Evolutionary conservation across 37 sponge, comb jelly and placozoan species (phyloP).

Genomic region (Petrosia ficiformis): DNA sequence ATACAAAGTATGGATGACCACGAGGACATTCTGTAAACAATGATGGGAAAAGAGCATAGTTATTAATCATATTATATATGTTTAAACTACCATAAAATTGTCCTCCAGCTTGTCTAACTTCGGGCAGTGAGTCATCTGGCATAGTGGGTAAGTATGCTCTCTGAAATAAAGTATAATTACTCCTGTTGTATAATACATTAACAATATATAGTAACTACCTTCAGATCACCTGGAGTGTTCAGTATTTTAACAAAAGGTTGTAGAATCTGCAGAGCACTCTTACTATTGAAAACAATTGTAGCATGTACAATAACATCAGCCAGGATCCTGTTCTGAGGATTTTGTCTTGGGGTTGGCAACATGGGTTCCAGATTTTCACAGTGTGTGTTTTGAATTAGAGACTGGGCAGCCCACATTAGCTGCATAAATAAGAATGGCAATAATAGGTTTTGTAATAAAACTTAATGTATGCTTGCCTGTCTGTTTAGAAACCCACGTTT

Average conservation of each 20-base stretch:
- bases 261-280: background rate
- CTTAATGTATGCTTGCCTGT: background rate
- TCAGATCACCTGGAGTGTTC: background rate
- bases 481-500: background rate
- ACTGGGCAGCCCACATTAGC: constrained; percentile 25
- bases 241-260: background rate
- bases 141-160: constrained; percentile 77
- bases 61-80: background rate
- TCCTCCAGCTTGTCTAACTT: constrained; percentile 20
- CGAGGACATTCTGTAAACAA: constrained; percentile 47
- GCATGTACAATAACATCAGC: constrained; percentile 6
- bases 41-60: no score
- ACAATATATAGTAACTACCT: background rate
- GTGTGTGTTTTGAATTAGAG: constrained; percentile 38
- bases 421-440: background rate
- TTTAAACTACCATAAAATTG: background rate
- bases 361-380: constrained; percentile 39
- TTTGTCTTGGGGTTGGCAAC: background rate
- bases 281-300: background rate
- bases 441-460: background rate
- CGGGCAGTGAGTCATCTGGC: constrained; percentile 52
- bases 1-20: constrained; percentile 74
- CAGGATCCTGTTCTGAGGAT: background rate
- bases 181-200: background rate
- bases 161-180: constrained; percentile 36